Conservation (phyloP, 2,113 vertebrate genomes). For the Empidonax alnorum region DNA sequence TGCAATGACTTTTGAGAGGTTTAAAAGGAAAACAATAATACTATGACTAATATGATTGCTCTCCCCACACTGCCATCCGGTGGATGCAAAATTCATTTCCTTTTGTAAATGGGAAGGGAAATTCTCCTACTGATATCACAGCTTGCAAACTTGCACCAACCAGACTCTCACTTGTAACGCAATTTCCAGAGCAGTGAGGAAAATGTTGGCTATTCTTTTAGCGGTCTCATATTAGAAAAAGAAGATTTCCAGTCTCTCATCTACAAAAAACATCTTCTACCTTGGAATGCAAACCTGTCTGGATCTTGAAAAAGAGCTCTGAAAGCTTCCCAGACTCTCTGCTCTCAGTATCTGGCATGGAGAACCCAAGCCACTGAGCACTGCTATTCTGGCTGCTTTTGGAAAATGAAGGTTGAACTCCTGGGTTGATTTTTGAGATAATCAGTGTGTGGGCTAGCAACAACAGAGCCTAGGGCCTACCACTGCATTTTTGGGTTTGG, state of each 20-base stretch:
- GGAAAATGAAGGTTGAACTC: background rate
- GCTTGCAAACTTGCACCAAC: background rate
- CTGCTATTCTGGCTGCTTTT: background rate
- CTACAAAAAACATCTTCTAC: background rate
- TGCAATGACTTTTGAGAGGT: constrained; percentile 49
- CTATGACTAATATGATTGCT: constrained; percentile 15
- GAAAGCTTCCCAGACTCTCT: background rate
- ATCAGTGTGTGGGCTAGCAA: background rate
- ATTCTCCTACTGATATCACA: constrained; percentile 15
- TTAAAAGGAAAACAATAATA: constrained; percentile 48
- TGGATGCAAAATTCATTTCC: constrained; percentile 38
- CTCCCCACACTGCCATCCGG: constrained; percentile 61
- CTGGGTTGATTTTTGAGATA: background rate
- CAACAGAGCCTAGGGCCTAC: background rate
- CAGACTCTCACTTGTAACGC: background rate
- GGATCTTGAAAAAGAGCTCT: background rate
- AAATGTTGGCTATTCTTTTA: constrained; percentile 15
- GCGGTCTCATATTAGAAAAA: background rate
- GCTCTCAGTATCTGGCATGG: background rate
- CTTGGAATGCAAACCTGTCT: background rate
- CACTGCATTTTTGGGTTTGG: background rate
- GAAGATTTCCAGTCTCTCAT: background rate
- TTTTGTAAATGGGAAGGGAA: background rate
- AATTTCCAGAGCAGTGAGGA: background rate
- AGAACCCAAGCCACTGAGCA: background rate